A percentile compares a stretch with the other conserved stretches of the same genome.
These are phyloP conservation scores for Tenthredo distinguenda DNA, from an alignment of 2,888 invertebrate species.

Conservation along the genomic window DNA sequence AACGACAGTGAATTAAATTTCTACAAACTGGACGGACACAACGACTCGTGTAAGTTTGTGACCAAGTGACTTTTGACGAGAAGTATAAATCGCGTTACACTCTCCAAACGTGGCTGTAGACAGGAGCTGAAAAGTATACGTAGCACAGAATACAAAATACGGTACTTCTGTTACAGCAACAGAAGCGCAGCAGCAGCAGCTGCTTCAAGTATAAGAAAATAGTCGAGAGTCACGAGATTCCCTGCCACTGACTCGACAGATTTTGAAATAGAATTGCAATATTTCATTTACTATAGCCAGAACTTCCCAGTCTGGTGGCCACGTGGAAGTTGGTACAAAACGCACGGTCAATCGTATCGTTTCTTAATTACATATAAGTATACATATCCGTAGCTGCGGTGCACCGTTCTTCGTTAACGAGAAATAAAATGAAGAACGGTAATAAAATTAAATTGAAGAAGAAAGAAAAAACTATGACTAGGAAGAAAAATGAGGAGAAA, in stretches of 20 bases:
- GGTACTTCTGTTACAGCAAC: constrained; percentile 39
- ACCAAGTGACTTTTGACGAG: constrained; percentile 37
- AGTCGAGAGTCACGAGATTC: constrained; percentile 43
- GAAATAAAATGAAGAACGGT: not conserved
- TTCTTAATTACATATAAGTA: constrained; percentile 35
- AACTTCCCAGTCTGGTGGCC: constrained; percentile 21
- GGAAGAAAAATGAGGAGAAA: not conserved
- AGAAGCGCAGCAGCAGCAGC: constrained; percentile 23
- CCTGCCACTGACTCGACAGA: constrained; percentile 71
- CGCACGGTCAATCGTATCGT: not conserved
- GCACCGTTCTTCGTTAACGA: constrained; percentile 25
- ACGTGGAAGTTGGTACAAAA: constrained; percentile 22
- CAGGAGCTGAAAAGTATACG: constrained; percentile 24
- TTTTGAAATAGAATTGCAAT: constrained; percentile 61
- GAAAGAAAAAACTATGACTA: not conserved
- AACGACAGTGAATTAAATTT: constrained; percentile 42
- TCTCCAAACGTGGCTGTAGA: constrained; percentile 8
- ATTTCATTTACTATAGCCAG: constrained; percentile 32
- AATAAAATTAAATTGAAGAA: constrained; percentile 33
- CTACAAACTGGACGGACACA: not conserved
- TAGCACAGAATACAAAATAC: constrained; percentile 38
- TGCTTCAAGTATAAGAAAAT: constrained; percentile 42
- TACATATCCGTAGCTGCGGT: not conserved
- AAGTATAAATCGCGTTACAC: not conserved
- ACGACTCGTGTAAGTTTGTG: constrained; percentile 28